Percentiles rank a stretch among this genome's conserved stretches.
Conservation (phyloP, 2,888 invertebrate species). For the Torymus aiolomorphi region DNA sequence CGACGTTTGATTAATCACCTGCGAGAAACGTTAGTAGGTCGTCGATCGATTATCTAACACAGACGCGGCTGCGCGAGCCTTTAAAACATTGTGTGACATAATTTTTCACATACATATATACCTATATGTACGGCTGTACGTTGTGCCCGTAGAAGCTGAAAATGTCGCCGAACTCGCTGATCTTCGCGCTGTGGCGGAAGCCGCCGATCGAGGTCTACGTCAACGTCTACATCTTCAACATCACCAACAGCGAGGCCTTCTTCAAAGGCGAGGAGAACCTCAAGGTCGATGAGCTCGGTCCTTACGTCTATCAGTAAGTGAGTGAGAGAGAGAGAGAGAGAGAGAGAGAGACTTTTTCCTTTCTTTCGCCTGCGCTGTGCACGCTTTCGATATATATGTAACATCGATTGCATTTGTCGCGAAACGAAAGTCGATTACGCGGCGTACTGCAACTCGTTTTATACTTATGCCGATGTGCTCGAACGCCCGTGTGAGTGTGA, state of each 20-base stretch:
- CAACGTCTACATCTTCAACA: constrained; percentile 85
- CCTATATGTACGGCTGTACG: too few relatives aligned
- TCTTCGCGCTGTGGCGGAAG: constrained; percentile 80
- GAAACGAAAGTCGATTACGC: too few relatives aligned
- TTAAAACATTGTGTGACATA: too few relatives aligned
- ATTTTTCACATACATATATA: too few relatives aligned
- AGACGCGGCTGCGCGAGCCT: too few relatives aligned
- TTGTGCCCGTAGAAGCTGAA: constrained; percentile 76
- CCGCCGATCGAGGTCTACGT: constrained; percentile 83
- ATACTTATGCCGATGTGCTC: too few relatives aligned
- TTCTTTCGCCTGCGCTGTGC: too few relatives aligned
- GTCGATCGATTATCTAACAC: constrained; percentile 26
- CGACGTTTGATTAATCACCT: too few relatives aligned
- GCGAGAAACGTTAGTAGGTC: background rate
- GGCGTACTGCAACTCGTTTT: too few relatives aligned
- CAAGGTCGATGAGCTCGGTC: constrained; percentile 85
- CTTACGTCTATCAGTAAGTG: constrained; percentile 90
- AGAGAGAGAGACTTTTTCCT: background rate
- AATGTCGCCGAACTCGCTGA: constrained; percentile 78
- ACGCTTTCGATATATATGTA: background rate
- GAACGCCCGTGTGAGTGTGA: too few relatives aligned
- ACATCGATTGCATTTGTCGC: background rate
- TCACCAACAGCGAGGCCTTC: constrained; percentile 86
- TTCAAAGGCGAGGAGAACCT: constrained; percentile 82
- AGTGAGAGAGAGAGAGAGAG: too few relatives aligned